Conservation (phyloP, 2,888 invertebrate species). For the Mythimna pallens region DNA sequence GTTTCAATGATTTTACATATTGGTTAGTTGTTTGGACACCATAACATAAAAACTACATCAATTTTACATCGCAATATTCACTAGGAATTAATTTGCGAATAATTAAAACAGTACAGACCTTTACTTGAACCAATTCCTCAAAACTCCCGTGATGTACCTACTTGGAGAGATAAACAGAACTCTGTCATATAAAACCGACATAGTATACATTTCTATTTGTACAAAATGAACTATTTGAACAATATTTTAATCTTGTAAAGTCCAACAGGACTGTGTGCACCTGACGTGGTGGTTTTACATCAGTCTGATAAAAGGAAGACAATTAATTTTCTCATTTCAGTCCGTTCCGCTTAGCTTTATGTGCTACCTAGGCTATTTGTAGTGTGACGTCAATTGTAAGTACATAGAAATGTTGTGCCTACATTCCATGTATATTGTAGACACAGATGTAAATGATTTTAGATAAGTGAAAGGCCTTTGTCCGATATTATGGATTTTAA, state of each 20-base stretch:
- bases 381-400: slow-evolving; percentile 18
- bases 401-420: not conserved
- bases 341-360: slow-evolving; percentile 2
- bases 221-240: no score
- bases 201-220: no score
- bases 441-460: slow-evolving; percentile 4
- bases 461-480: slow-evolving; percentile 29
- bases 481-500: slow-evolving; percentile 4
- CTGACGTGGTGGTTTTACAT: slow-evolving; percentile 26
- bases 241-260: not conserved
- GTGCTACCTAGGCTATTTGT: slow-evolving; percentile 18
- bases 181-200: not conserved
- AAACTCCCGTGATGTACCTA: no score
- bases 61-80: no score
- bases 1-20: no score
- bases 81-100: no score
- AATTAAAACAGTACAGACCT: no score
- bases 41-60: no score
- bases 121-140: no score
- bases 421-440: not conserved
- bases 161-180: no score
- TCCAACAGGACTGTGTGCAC: slow-evolving; percentile 17
- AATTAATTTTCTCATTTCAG: slow-evolving; percentile 44
- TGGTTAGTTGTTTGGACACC: no score
- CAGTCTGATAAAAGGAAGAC: not conserved